A percentile compares a stretch with the other conserved stretches of the same genome.
Evolutionary conservation across 2,888 invertebrate genomes (phyloP).

Genomic region (Pecten maximus): DNA sequence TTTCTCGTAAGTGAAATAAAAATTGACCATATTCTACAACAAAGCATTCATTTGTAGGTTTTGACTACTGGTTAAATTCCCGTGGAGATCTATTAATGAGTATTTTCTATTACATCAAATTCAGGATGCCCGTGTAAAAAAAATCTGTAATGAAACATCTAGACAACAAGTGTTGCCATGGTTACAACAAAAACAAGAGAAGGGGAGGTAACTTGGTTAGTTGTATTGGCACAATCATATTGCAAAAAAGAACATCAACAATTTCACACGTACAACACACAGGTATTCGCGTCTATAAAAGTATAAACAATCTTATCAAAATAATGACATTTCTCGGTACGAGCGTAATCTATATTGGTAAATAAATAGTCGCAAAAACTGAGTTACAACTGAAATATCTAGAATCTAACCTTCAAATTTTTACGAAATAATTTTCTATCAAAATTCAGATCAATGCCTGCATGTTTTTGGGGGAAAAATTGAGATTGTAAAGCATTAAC

Average conservation of each 20-base stretch:
- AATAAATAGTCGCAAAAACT: neutral
- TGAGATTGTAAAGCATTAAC: too few relatives aligned
- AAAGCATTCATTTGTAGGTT: neutral
- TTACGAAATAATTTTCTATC: too few relatives aligned
- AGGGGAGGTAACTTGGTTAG: constrained; percentile 32
- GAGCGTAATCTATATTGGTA: neutral
- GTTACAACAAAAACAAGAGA: constrained; percentile 18
- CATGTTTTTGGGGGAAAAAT: too few relatives aligned
- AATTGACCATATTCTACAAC: neutral
- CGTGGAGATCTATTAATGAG: neutral
- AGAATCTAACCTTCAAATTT: too few relatives aligned
- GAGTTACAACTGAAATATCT: too few relatives aligned
- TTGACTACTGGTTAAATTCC: neutral
- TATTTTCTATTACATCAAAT: constrained; percentile 19
- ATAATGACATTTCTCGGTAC: neutral
- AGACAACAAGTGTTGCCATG: neutral
- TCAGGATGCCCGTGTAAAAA: neutral
- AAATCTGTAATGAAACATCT: neutral
- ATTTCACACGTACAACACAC: neutral
- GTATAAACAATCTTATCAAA: neutral
- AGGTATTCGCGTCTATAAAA: neutral
- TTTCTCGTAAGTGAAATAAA: neutral
- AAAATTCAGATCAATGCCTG: too few relatives aligned
- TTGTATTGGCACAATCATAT: constrained; percentile 31
- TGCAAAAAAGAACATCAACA: constrained; percentile 10